A percentile compares a stretch with the other conserved stretches of the same genome.
These are phyloP conservation scores for Arctopsyche grandis DNA, from an alignment of 1,140 invertebrate species.

Conservation along the genomic window DNA sequence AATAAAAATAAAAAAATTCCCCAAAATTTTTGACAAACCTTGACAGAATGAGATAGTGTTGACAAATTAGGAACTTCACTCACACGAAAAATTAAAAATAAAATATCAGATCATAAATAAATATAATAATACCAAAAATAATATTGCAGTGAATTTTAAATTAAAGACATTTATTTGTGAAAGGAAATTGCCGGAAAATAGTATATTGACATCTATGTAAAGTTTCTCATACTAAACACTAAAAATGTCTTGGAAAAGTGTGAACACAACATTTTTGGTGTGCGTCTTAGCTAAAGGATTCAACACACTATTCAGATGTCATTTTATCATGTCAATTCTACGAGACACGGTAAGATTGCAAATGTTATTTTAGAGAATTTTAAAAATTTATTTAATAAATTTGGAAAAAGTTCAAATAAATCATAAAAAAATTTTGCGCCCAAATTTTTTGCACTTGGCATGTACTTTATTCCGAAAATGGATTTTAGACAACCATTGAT, in stretches of 20 bases:
- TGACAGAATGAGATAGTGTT: not conserved
- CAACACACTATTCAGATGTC: not conserved
- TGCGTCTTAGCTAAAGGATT: not conserved
- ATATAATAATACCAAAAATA: not conserved
- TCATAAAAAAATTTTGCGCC: too few species aligned
- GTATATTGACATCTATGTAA: conserved; percentile 1
- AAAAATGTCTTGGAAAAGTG: not conserved
- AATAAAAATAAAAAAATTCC: not conserved
- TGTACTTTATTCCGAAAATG: conserved; percentile 15
- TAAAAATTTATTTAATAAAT: too few species aligned
- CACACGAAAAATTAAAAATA: not conserved
- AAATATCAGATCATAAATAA: not conserved
- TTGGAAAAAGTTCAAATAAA: too few species aligned
- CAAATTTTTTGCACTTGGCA: not conserved
- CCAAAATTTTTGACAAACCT: too few species aligned
- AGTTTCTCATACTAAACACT: not conserved
- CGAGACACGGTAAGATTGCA: too few species aligned
- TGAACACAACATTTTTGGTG: not conserved
- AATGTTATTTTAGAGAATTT: too few species aligned
- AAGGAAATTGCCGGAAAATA: not conserved
- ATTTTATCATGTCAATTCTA: too few species aligned
- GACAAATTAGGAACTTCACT: not conserved
- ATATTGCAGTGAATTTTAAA: not conserved
- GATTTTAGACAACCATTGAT: conserved; percentile 8
- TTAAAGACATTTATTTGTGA: too few species aligned